Base-by-base conservation (phyloP, 2,888 invertebrate genomes). In the Orthonychiurus folsomi region DNA sequence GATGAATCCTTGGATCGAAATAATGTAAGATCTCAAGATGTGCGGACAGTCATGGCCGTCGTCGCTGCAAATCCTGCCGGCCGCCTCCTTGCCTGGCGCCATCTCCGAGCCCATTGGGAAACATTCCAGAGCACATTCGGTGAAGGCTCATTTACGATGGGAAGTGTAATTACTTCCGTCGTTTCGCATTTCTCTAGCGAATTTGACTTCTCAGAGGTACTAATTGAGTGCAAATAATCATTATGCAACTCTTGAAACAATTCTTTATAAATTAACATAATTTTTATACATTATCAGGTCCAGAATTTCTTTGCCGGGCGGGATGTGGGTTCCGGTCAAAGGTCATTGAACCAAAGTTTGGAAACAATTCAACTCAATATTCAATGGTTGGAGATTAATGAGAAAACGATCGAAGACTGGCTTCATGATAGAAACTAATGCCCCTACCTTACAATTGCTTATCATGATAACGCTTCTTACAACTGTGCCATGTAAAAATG, bases 321-420 rank as follows among this genome's bases (percentile, higher is more conserved):
- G 56, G 80, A 82, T 60, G 79, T 84, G 23, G 84, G 84, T 1
- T 81, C 82, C 9, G 83, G 85, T 72, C 63, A 69, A 18, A 65
- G 82, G 73, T 86, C 88, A 0, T 81, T 87, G 18, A 80, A 85
- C 28, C 85, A 86, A 69, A 88, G 89, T 18, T 76, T 90, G 55
- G 92, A 92, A 77, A 86, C 84, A 1, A 88, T 90, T 25, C 85
- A 85, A 15, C 81, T 88, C 23, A 91, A 92, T 79, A 85, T 89
- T 1, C 85, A 87, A 66, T 92, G 91, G 90, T 86, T 90, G 53
- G 76, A 79, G 50, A 76, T 78, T 37, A 82, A 83, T 70, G 81
- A 81, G 50, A 78, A 79, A 1, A 76, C 77, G 37, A 79, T 84
- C 28, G 78, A 80, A 62, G 74, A 77, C 57, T 85, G 84, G 84